Evolutionary conservation across 2,797 vertebrate genomes (phyloP), one percentile per base, ranked within the genome.

Genomic region (Simalia tracyae): DNA sequence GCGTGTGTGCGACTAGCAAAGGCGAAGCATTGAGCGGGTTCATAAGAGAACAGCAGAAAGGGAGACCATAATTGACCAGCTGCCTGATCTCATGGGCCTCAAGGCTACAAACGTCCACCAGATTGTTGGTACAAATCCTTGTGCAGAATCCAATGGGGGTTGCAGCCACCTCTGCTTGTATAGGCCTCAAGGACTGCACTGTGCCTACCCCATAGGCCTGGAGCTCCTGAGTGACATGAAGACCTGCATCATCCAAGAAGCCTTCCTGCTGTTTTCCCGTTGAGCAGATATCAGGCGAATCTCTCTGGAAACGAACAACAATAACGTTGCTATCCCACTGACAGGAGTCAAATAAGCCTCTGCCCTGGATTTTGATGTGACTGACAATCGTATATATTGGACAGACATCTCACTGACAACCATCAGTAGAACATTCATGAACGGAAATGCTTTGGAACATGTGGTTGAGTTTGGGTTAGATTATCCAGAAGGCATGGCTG

Each of bases 341-440:
- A 99, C 98, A 0, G 99, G 99, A 4, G 99, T 99, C 93, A 99
- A 99, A 96, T 99, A 99, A 95, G 99, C 99, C 1, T 99, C 99
- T 0, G 99, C 99, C 9, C 98, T 99, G 26, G 99, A 99, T 97
- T 99, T 99, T 72, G 99, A 99, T 89, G 98, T 99, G 92, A 99
- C 98, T 0, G 99, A 99, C 97, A 99, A 99, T 97, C 97, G 99
- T 0, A 99, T 99, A 96, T 99, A 99, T 97, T 99, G 99, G 99
- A 99, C 99, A 0, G 99, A 99, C 97, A 99, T 99, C 96, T 99
- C 98, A 0, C 96, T 99, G 68, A 99, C 99, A 99, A 99, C 99
- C 84, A 99, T 99, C 97, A 99, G 99, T 94, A 98, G 99, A 90
- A 99, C 99, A 0, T 99, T 99, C 94, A 99, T 99, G 99, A 99